Evolutionary conservation across 2,888 invertebrate species (phyloP).

Genomic region (Synergus laeviventris): DNA sequence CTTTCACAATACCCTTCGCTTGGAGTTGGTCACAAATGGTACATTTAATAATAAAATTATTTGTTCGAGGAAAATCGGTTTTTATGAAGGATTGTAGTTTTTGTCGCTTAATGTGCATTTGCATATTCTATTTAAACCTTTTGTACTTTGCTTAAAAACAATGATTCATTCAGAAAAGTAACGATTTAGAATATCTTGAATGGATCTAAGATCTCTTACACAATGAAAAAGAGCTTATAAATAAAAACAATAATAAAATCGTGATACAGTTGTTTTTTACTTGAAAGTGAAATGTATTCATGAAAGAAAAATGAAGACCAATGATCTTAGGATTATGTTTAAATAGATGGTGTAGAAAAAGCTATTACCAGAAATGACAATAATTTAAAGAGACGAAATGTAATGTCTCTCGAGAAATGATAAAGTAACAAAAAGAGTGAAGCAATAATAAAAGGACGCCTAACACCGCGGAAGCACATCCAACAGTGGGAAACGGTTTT

Average conservation of each 20-base stretch:
- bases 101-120: too few relatives aligned
- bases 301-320: not conserved
- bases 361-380: conserved; percentile 13
- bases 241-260: not conserved
- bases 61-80: too few relatives aligned
- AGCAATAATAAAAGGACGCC: conserved; percentile 49
- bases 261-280: not conserved
- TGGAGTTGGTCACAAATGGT: too few relatives aligned
- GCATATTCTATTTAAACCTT: too few relatives aligned
- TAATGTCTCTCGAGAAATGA: conserved; percentile 45
- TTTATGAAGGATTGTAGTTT: too few relatives aligned
- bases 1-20: too few relatives aligned
- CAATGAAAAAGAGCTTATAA: not conserved
- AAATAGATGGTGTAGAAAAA: not conserved
- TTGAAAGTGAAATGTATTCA: not conserved
- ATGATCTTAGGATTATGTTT: not conserved
- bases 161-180: not conserved
- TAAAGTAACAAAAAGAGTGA: conserved; percentile 45
- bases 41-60: too few relatives aligned
- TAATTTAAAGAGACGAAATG: conserved; percentile 8
- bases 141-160: not conserved
- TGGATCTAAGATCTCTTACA: not conserved
- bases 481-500: conserved; percentile 62
- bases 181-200: too few relatives aligned
- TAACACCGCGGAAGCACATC: conserved; percentile 47